Evolutionary conservation across 1,140 invertebrate genomes (phyloP), one percentile per base, ranked within the genome.

Genomic region (Bursaphelenchus mucronatus): DNA sequence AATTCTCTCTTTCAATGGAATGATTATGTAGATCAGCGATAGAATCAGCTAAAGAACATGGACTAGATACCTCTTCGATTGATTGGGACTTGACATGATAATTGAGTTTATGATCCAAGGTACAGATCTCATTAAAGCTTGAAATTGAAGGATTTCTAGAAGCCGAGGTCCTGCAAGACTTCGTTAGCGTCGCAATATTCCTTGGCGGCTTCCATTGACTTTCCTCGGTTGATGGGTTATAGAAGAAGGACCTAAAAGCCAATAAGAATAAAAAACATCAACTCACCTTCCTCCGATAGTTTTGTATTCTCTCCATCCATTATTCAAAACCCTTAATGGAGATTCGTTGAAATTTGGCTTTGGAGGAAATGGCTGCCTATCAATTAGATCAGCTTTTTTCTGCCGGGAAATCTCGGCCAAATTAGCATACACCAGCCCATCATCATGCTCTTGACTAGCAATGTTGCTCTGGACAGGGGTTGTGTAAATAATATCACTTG

Each of bases 121-220:
- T 30, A 30, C 2, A 30, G 30, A 30, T 30, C 30, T 30, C 30
- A 30, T 30, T 30, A 30, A 30, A 30, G 30, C 30, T 30, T 30
- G 30, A 30, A 30, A 30, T 30, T 30, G 30, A 30, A 30, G 30
- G 2, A 30, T 30, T 30, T 30, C 30, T 30, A 1, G 30, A 30
- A 30, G 30, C 30, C 30, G 5, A 30, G 30, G 30, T 30, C 30
- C 30, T 30, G 30, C 30, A 30, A 30, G 30, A 30, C 30, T 30
- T 30, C 30, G 30, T 30, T 30, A 30, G 30, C 30, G 30, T 30
- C 30, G 30, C 40, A 57, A 44, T 57, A 53, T 52, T 69, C 15
- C 69, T 30, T 41, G 71, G 71, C 13, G 71, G 71, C 56, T 73
- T 75, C 71, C 71, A 73, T 51, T 73, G 71, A 17, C 74, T 67